phyloP scores from a whole-genome alignment of 2,888 invertebrate species.

The Oscheius sp. region DNA sequence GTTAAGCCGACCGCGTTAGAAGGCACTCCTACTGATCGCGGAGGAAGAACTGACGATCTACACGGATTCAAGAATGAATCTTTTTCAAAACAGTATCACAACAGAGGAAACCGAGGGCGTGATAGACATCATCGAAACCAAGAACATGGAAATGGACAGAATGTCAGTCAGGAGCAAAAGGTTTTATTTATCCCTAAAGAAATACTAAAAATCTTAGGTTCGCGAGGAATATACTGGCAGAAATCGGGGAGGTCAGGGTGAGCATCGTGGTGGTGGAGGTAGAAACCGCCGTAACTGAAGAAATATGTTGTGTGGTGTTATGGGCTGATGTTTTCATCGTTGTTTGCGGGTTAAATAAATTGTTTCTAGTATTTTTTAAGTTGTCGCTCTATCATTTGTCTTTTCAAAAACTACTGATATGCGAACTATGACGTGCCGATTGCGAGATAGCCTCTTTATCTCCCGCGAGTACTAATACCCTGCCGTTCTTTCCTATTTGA shows the following conservation, averaged over 20 bases:
- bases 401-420: too few species aligned
- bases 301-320: too few species aligned
- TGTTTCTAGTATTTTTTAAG: too few species aligned
- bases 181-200: not conserved
- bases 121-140: conserved; percentile 2
- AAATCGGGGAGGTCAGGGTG: not conserved
- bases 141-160: conserved; percentile 31
- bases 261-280: conserved; percentile 1
- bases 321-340: too few species aligned
- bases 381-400: too few species aligned
- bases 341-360: too few species aligned
- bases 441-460: too few species aligned
- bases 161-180: conserved; percentile 29
- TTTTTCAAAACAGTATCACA: not conserved
- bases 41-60: conserved; percentile 45
- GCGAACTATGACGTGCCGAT: too few species aligned
- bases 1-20: conserved; percentile 43
- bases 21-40: conserved; percentile 49
- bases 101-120: conserved; percentile 47
- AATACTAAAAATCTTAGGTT: not conserved
- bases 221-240: conserved; percentile 18
- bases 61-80: conserved; percentile 13
- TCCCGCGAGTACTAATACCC: too few species aligned
- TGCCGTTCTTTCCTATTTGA: too few species aligned
- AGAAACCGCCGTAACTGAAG: not conserved